Percentiles rank a stretch among this genome's conserved stretches.
Conservation (phyloP, 2,888 invertebrate species). For the Brachyptera putata region DNA sequence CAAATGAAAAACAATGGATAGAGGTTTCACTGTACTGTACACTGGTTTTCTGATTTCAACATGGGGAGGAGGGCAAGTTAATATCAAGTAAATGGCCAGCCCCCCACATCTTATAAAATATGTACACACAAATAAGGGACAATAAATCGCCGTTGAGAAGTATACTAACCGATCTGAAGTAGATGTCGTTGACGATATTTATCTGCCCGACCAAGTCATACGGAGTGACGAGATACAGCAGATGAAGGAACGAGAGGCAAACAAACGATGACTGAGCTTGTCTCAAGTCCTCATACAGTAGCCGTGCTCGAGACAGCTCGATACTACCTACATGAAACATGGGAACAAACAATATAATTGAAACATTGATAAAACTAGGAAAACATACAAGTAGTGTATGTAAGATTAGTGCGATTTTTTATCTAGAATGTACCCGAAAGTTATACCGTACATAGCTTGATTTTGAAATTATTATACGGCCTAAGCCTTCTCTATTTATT, state of each 20-base stretch:
- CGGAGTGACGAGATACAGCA: constrained; percentile 83
- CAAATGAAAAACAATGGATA: no score
- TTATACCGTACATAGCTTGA: no score
- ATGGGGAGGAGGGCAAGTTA: no score
- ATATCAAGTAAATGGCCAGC: no score
- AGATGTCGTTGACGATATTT: constrained; percentile 50
- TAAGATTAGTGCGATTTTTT: neutral
- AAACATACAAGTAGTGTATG: neutral
- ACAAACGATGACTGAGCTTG: constrained; percentile 71
- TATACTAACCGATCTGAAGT: constrained; percentile 59
- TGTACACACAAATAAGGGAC: no score
- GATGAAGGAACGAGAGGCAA: constrained; percentile 74
- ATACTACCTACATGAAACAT: constrained; percentile 63
- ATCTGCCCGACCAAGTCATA: constrained; percentile 60
- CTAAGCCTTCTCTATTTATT: no score
- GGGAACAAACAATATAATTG: neutral
- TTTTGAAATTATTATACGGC: no score
- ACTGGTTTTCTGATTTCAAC: no score
- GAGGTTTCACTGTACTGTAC: no score
- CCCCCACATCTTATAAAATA: no score
- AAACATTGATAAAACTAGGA: neutral
- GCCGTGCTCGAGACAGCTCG: constrained; percentile 64
- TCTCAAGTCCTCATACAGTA: constrained; percentile 69
- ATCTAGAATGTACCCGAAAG: neutral
- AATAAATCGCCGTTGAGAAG: no score